Evolutionary conservation across 2,888 invertebrate genomes (phyloP), one percentile per base, ranked within the genome.

Genomic region (Himalopsyche kuldschensis): DNA sequence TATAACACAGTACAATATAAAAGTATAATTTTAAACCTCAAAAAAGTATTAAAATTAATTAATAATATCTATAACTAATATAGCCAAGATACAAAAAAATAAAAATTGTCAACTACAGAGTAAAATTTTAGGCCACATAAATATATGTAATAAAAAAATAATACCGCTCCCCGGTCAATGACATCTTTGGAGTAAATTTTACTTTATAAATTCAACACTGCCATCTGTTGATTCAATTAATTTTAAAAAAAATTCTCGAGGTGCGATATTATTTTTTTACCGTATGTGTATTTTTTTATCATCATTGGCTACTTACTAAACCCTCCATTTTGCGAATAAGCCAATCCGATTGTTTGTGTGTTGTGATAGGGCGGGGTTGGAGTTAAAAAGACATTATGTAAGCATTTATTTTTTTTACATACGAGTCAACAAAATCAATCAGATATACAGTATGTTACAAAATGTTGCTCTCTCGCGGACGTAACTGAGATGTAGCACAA

Each of bases 231-330:
- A 41, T 41, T 41, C 41, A 15, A 41, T 15, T 5, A 55, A 69
- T 69, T 69, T 15, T 11, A 69, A 48, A 63, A n/a, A n/a, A n/a
- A n/a, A n/a, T n/a, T n/a, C n/a, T n/a, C n/a, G n/a, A n/a, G n/a
- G n/a, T n/a, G n/a, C n/a, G 4, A 69, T 27, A 76, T 32, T 15
- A 76, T 8, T 32, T 35, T n/a, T 35, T 32, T 24, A 30, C 20
- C 30, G n/a, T 10, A 76, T 76, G n/a, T 32, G 32, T 76, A 47
- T 46, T 47, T 20, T n/a, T n/a, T n/a, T n/a, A n/a, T n/a, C n/a
- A 41, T 46, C 46, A 46, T 78, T 78, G 78, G 55, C 81, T 84
- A 84, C 84, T 84, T 84, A 84, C 84, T 81, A 84, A 84, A 84
- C 35, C 84, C 84, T 84, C 81, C 84, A 84, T 75, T 69, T 78